Evolutionary conservation across 1,140 invertebrate species (phyloP).

Genomic region (Brachystomella parvula): DNA sequence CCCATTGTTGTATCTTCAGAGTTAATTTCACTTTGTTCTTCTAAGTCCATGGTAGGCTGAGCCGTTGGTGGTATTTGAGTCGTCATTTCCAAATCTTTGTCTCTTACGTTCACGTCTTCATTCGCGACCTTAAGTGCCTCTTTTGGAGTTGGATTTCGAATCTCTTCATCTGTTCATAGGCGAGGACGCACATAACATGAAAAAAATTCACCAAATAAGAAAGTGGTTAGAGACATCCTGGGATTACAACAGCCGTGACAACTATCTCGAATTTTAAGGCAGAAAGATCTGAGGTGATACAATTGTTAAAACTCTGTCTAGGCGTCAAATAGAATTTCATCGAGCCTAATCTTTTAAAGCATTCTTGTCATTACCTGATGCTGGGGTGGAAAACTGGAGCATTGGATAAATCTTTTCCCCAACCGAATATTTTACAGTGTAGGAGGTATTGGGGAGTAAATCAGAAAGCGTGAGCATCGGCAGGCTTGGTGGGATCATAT

Average conservation of each 20-base stretch:
- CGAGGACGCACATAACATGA: no score
- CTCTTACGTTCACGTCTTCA: no score
- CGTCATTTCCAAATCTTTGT: background rate
- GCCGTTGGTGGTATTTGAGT: background rate
- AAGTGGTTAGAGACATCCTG: no score
- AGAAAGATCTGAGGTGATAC: no score
- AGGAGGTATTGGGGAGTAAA: conserved; percentile 36
- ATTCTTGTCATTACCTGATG: background rate
- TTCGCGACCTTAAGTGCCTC: no score
- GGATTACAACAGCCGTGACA: no score
- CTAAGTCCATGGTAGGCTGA: background rate
- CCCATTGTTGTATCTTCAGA: background rate
- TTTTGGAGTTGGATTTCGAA: no score
- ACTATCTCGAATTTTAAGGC: no score
- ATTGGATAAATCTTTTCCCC: conserved; percentile 22
- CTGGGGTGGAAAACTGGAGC: conserved; percentile 29
- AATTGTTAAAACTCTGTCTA: no score
- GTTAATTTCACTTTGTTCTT: background rate
- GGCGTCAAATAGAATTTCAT: background rate
- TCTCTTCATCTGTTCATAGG: no score
- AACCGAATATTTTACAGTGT: conserved; percentile 38
- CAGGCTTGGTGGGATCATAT: conserved; percentile 33
- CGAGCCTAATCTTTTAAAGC: background rate
- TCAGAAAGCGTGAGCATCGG: conserved; percentile 30
- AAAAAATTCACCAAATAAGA: no score